phyloP scores from a whole-genome alignment of 2,797 vertebrate species.

The Myotis vivesi region DNA sequence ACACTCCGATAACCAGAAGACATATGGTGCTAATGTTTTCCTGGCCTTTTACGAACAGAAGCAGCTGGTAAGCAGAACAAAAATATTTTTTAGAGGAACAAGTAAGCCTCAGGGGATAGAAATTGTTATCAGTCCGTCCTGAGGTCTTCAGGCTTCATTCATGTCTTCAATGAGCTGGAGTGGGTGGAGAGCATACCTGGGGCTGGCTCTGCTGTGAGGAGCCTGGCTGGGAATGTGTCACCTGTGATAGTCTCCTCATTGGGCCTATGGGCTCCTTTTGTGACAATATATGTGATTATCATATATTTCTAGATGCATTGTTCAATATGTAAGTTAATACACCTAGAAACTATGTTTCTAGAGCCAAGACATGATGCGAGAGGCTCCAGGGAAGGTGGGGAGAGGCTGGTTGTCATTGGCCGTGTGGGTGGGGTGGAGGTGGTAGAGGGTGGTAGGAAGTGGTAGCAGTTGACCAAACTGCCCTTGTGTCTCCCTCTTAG shows the following conservation, averaged over 20 bases:
- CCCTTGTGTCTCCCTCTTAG: neutral
- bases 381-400: neutral
- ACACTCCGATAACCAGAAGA: constrained; percentile 79
- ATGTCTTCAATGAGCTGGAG: constrained; percentile 10
- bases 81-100: constrained; percentile 56
- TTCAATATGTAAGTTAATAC: neutral
- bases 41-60: constrained; percentile 76
- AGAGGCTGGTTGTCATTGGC: neutral
- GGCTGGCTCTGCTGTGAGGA: neutral
- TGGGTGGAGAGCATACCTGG: neutral
- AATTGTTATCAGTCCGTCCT: constrained; percentile 65
- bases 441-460: too few relatives aligned
- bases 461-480: neutral
- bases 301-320: neutral
- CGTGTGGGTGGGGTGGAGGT: neutral
- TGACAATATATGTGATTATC: neutral
- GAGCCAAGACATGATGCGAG: accelerated
- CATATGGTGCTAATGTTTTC: constrained; percentile 79
- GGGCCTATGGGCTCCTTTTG: neutral
- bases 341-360: neutral
- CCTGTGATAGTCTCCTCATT: neutral
- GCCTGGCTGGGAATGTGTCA: neutral
- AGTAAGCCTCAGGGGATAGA: constrained; percentile 60
- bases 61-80: constrained; percentile 77
- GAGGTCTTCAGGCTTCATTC: constrained; percentile 61